Percentiles rank a stretch among this genome's conserved stretches.
Conservation (phyloP, 2,888 invertebrate genomes). For the Antheraea assamensis region DNA sequence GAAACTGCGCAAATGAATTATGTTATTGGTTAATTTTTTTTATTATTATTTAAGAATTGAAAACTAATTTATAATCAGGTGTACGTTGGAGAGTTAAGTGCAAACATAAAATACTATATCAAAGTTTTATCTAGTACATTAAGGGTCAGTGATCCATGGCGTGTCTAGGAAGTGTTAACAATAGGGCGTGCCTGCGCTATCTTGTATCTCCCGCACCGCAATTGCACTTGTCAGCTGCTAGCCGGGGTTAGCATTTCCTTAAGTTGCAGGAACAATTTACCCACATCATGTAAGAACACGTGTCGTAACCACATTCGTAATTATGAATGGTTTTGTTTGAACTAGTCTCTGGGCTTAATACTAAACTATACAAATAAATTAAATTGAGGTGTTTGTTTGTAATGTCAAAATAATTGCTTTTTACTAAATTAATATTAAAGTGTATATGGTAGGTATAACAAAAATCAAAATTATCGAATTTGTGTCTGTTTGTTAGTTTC, state of each 20-base stretch:
- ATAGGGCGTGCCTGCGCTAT: constrained; percentile 69
- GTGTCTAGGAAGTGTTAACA: constrained; percentile 69
- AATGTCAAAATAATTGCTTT: no score
- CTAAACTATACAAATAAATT: no score
- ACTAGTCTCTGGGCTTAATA: not conserved
- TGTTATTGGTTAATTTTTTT: not conserved
- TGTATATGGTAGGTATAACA: no score
- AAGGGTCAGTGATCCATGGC: constrained; percentile 57
- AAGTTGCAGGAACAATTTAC: constrained; percentile 15
- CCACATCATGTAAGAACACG: constrained; percentile 10
- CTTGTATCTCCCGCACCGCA: constrained; percentile 63
- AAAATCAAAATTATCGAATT: no score
- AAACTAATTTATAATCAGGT: no score
- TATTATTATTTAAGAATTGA: no score
- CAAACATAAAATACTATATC: constrained; percentile 26
- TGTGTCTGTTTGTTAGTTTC: no score
- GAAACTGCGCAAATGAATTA: not conserved
- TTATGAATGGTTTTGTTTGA: not conserved
- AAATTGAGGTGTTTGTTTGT: no score
- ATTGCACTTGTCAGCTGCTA: constrained; percentile 67
- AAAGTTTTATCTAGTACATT: constrained; percentile 36
- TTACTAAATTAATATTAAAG: no score
- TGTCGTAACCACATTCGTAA: not conserved
- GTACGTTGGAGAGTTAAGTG: no score
- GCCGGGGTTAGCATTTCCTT: constrained; percentile 24